Percentiles rank a stretch among this genome's conserved stretches.
Conservation (phyloP, 23 tunicate genomes). For the Diplosoma virens region DNA sequence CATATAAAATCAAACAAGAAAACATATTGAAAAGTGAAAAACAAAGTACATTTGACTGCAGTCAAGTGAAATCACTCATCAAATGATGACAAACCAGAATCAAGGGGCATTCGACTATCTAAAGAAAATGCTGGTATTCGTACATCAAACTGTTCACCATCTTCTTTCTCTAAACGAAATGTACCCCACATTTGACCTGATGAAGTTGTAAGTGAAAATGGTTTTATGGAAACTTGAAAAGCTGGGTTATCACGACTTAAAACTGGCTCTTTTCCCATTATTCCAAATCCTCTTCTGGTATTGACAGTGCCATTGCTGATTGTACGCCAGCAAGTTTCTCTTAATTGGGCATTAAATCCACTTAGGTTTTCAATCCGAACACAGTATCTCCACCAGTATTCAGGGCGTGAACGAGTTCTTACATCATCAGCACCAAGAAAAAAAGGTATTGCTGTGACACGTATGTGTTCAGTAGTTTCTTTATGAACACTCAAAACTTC, state of each 20-base stretch:
- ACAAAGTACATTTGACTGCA: too few species aligned
- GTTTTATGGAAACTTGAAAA: conserved; percentile 71
- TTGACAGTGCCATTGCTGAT: conserved; percentile 89
- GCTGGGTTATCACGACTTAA: conserved; percentile 71
- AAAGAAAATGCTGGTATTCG: conserved; percentile 83
- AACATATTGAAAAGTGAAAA: too few species aligned
- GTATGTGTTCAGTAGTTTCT: conserved; percentile 75
- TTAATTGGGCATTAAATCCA: conserved; percentile 43
- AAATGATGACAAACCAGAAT: not conserved
- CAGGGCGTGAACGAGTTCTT: conserved; percentile 2
- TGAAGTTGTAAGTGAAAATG: conserved; percentile 70
- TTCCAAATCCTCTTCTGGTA: conserved; percentile 82
- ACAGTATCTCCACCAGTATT: conserved; percentile 87
- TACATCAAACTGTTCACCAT: conserved; percentile 80
- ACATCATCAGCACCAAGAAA: conserved; percentile 60
- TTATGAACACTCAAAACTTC: conserved; percentile 73
- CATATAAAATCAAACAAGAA: too few species aligned
- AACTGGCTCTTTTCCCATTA: conserved; percentile 85
- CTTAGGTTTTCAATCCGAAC: conserved; percentile 82
- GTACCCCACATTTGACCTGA: conserved; percentile 90
- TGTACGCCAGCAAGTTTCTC: conserved; percentile 87
- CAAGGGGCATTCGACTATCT: conserved; percentile 35
- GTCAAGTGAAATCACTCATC: not conserved
- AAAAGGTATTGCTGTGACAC: conserved; percentile 94
- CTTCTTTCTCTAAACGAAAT: conserved; percentile 68